phyloP scores from a whole-genome alignment of 2,888 invertebrate species.

The Nipponacmea schrenckii region DNA sequence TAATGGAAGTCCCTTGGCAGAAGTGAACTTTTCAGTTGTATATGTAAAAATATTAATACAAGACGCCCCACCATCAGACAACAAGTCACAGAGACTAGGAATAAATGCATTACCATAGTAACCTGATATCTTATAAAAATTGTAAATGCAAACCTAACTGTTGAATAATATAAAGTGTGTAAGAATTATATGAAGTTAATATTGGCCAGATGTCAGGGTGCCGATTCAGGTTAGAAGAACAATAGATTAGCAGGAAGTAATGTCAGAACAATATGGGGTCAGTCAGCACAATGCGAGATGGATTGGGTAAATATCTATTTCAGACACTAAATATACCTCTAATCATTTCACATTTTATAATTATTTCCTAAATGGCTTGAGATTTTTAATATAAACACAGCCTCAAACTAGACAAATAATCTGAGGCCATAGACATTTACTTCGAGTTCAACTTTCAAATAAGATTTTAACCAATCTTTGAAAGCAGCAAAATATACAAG shows the following conservation, averaged over 20 bases:
- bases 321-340: too few relatives aligned
- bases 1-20: not conserved
- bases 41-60: not conserved
- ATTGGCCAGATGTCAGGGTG: not conserved
- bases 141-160: not conserved
- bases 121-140: not conserved
- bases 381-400: too few relatives aligned
- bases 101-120: not conserved
- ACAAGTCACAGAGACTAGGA: not conserved
- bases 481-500: too few relatives aligned
- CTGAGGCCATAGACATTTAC: too few relatives aligned
- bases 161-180: not conserved
- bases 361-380: not conserved
- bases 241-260: not conserved
- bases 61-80: not conserved
- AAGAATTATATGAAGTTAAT: not conserved
- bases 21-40: not conserved
- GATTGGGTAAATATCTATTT: not conserved
- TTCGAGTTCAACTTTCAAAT: too few relatives aligned
- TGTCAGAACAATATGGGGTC: not conserved
- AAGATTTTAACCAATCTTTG: too few relatives aligned
- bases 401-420: too few relatives aligned
- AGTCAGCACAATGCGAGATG: slow-evolving; percentile 1
- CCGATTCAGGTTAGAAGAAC: not conserved
- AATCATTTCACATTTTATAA: not conserved